phyloP scores from a whole-genome alignment of 37 sponge, comb jelly and placozoan genomes.

The Halisarca cf. caerulea region DNA sequence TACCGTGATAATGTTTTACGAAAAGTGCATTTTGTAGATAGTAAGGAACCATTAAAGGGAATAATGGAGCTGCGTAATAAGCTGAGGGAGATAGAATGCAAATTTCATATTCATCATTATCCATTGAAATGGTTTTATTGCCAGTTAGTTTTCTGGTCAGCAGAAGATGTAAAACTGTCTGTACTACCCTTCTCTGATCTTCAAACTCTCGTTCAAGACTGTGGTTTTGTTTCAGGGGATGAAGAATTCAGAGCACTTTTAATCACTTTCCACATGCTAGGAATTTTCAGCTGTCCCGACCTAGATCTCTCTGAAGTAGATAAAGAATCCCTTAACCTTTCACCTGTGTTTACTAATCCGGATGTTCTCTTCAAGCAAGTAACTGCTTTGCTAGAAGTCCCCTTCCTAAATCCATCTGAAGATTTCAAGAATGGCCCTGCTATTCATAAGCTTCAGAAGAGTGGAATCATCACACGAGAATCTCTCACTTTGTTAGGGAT shows the following conservation, averaged over 20 bases:
- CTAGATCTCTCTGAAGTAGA: neutral
- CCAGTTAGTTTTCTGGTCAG: slow-evolving; percentile 17
- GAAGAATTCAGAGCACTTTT: neutral
- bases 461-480: neutral
- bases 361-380: neutral
- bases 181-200: neutral
- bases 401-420: neutral
- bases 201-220: neutral
- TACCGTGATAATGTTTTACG: no score
- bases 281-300: neutral
- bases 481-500: neutral
- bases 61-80: no score
- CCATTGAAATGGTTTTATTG: slow-evolving; percentile 5
- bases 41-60: no score
- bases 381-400: neutral
- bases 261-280: slow-evolving; percentile 1
- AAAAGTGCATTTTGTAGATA: no score
- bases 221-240: neutral
- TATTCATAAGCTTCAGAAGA: neutral
- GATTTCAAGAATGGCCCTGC: neutral
- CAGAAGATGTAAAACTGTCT: neutral
- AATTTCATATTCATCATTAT: no score
- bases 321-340: neutral
- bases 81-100: no score
- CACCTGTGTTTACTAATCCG: slow-evolving; percentile 1